phyloP scores from a whole-genome alignment of 2,888 invertebrate species.

The Tetrapedia diversipes region DNA sequence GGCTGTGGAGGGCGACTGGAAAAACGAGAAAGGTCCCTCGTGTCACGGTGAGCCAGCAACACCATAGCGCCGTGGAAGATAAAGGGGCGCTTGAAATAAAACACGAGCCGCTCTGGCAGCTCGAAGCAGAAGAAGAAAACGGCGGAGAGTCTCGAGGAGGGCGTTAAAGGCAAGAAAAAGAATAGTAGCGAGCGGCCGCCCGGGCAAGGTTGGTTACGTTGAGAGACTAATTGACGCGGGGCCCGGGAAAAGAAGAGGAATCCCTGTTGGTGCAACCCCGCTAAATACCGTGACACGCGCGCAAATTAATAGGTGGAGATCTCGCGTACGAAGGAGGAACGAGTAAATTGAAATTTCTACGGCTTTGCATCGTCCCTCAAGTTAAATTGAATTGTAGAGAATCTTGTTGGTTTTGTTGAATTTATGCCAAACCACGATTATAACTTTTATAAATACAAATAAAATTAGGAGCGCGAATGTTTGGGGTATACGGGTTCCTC shows the following conservation, averaged over 20 bases:
- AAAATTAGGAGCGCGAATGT: no score
- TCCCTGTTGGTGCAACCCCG: slow-evolving; percentile 58
- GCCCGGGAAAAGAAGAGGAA: slow-evolving; percentile 58
- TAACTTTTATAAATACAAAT: background rate
- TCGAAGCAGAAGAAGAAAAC: slow-evolving; percentile 39
- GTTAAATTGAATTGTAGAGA: background rate
- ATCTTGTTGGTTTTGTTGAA: slow-evolving; percentile 2
- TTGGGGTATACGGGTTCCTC: no score
- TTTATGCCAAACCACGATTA: background rate
- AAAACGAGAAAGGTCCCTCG: slow-evolving; percentile 51
- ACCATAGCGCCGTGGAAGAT: slow-evolving; percentile 30
- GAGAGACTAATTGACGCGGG: slow-evolving; percentile 78
- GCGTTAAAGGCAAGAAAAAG: slow-evolving; percentile 27
- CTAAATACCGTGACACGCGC: slow-evolving; percentile 69
- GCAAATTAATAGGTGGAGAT: slow-evolving; percentile 74
- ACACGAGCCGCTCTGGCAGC: slow-evolving; percentile 38
- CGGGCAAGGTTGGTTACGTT: slow-evolving; percentile 53
- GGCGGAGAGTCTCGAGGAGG: slow-evolving; percentile 10
- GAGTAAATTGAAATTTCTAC: slow-evolving; percentile 69
- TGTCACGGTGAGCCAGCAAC: slow-evolving; percentile 59
- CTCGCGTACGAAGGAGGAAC: slow-evolving; percentile 57
- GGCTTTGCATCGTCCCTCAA: no score
- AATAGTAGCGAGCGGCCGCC: slow-evolving; percentile 26
- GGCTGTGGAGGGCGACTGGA: slow-evolving; percentile 34
- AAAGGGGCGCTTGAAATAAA: slow-evolving; percentile 63